Evolutionary conservation across 2,888 invertebrate species (phyloP).

Genomic region (Nephrotoma flavescens): DNA sequence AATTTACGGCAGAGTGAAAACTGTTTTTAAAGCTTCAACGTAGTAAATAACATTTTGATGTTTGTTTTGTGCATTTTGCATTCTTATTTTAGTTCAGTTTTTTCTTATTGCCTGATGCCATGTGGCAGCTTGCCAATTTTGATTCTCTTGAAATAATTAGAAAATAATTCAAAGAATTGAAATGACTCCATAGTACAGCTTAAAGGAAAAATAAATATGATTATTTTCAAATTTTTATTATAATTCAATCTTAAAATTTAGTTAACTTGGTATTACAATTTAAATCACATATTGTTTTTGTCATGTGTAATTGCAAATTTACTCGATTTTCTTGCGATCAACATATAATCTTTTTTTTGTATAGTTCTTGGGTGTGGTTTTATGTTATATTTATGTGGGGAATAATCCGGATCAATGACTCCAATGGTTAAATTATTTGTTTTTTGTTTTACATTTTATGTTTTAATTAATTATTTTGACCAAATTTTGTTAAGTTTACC

Average conservation of each 20-base stretch:
- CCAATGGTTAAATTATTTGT: not conserved
- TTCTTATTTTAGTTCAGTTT: not conserved
- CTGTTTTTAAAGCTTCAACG: not conserved
- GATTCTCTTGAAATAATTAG: not conserved
- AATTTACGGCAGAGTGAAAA: not conserved
- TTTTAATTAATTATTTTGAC: not conserved
- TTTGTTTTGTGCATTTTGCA: not conserved
- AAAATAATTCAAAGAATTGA: not conserved
- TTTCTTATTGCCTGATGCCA: not conserved
- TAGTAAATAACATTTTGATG: not conserved
- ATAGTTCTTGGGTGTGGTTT: not conserved
- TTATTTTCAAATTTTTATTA: not conserved
- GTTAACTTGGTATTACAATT: not conserved
- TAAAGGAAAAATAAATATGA: not conserved
- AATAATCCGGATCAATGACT: not conserved
- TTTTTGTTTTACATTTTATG: not conserved
- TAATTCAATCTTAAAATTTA: not conserved
- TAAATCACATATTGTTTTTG: not conserved
- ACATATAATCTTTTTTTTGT: not conserved
- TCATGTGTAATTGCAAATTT: not conserved
- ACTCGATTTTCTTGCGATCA: not conserved
- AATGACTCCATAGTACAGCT: not conserved
- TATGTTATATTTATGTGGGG: not conserved
- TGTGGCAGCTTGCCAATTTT: not conserved
- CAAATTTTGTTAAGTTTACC: not conserved